These are phyloP conservation scores for Drosophila rellima DNA, from an alignment of 2,888 invertebrate genomes.

Conservation along the genomic window DNA sequence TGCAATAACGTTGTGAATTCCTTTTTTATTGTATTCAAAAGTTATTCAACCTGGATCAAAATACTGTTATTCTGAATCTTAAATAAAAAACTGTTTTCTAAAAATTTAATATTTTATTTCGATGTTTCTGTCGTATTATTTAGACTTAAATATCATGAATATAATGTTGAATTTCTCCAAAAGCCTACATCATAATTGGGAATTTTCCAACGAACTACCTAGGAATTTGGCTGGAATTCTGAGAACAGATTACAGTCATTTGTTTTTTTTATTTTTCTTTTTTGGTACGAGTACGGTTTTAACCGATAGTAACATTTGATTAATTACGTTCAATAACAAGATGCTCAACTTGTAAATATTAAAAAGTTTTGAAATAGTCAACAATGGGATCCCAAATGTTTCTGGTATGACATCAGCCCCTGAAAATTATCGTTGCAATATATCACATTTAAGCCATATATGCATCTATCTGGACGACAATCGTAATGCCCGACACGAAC, in stretches of 20 bases:
- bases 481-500: conserved; percentile 29
- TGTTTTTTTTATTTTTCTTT: neutral
- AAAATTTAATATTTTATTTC: too few species aligned
- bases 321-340: neutral
- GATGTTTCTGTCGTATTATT: too few species aligned
- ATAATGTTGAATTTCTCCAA: neutral
- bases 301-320: neutral
- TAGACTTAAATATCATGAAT: neutral
- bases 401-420: conserved; percentile 47
- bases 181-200: neutral
- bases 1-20: too few species aligned
- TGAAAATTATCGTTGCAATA: conserved; percentile 29
- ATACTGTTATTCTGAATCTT: too few species aligned
- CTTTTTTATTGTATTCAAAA: too few species aligned
- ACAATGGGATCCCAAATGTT: conserved; percentile 8
- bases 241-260: neutral
- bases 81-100: too few species aligned
- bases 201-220: neutral
- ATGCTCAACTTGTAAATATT: conserved; percentile 1
- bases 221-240: neutral
- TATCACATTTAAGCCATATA: conserved; percentile 31
- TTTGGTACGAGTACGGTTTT: neutral
- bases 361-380: conserved; percentile 8
- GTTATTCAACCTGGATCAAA: too few species aligned
- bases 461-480: conserved; percentile 22